Evolutionary conservation across 2,888 invertebrate species (phyloP), one percentile per base, ranked within the genome.

Genomic region (Thera britannica): DNA sequence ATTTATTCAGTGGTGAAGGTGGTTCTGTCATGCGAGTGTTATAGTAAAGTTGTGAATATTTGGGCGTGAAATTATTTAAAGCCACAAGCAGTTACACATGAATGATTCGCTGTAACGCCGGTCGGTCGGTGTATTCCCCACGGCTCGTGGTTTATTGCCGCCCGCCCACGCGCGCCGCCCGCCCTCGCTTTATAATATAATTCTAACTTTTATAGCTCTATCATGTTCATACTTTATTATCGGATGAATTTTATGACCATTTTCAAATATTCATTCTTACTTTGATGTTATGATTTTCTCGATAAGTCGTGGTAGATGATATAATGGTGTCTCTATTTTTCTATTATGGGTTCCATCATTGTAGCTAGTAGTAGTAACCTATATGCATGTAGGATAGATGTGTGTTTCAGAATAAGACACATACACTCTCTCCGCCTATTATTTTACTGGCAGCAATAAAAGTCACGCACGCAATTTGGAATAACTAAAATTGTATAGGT

Each of bases 161-260:
- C 67, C 70, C 71, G 58, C 62, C 38, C 68, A 23, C 49, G 57
- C 60, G 23, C 62, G 58, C 62, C 67, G 67, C 75, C 70, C 68
- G 66, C 72, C 72, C 75, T 69, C 68, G 71, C 68, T 75, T 79
- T 80, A 75, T 77, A 80, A 83, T 79, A 83, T 79, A 71, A 83
- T 79, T 77, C 79, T 77, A 74, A 77, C 73, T 79, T 79, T 77
- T 81, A 81, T 78, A 75, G 76, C 79, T 83, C 76, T 75, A 78
- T 84, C 75, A 77, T 75, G 74, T 76, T 75, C 68, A 67, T 74
- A 74, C 79, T 77, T 77, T 78, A 75, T 75, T 73, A 73, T 76
- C 62, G 62, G 65, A 74, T 66, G 75, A 72, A 69, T 76, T 75
- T 75, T 76, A 77, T 66, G 71, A 58, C 56, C 56, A 41, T 68